Evolutionary conservation across 2,113 vertebrate species (phyloP).

Genomic region (Dolichallabes microphthalmus): DNA sequence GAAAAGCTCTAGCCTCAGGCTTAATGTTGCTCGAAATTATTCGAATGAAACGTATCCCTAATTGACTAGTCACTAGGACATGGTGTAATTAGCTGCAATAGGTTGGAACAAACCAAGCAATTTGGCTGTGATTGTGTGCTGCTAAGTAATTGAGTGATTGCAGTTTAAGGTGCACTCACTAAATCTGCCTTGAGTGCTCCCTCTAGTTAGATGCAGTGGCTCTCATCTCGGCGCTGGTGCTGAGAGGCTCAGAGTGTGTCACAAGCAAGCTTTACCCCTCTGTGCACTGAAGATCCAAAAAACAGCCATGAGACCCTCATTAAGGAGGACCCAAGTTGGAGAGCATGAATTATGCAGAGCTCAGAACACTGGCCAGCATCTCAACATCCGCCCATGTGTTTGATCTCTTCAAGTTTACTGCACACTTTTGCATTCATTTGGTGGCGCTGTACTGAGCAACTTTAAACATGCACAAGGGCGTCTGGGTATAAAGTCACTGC

Average conservation of each 20-base stretch:
- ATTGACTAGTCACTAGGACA: slow-evolving; percentile 44
- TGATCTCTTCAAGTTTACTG: slow-evolving; percentile 77
- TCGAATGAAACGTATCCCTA: slow-evolving; percentile 28
- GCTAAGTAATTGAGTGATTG: slow-evolving; percentile 53
- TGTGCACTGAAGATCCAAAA: slow-evolving; percentile 62
- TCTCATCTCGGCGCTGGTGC: slow-evolving; percentile 19
- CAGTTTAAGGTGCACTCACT: slow-evolving; percentile 44
- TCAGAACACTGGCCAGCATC: slow-evolving; percentile 75
- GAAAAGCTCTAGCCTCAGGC: slow-evolving; percentile 4
- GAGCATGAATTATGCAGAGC: slow-evolving; percentile 77
- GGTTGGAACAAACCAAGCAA: slow-evolving; percentile 47
- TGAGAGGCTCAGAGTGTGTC: slow-evolving; percentile 59
- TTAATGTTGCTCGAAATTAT: slow-evolving; percentile 30
- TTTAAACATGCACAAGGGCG: slow-evolving; percentile 66
- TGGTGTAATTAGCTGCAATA: slow-evolving; percentile 47
- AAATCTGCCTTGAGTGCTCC: slow-evolving; percentile 43
- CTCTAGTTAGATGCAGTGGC: slow-evolving; percentile 28
- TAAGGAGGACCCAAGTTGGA: slow-evolving; percentile 69
- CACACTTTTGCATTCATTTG: slow-evolving; percentile 72
- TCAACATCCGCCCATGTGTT: slow-evolving; percentile 73
- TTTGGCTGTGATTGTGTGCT: slow-evolving; percentile 47
- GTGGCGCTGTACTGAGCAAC: slow-evolving; percentile 68
- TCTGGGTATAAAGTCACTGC: slow-evolving; percentile 66
- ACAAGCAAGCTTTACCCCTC: slow-evolving; percentile 61
- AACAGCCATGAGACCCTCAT: slow-evolving; percentile 75